Evolutionary conservation across 23 tunicate genomes (phyloP).

Genomic region (Styela plicata): DNA sequence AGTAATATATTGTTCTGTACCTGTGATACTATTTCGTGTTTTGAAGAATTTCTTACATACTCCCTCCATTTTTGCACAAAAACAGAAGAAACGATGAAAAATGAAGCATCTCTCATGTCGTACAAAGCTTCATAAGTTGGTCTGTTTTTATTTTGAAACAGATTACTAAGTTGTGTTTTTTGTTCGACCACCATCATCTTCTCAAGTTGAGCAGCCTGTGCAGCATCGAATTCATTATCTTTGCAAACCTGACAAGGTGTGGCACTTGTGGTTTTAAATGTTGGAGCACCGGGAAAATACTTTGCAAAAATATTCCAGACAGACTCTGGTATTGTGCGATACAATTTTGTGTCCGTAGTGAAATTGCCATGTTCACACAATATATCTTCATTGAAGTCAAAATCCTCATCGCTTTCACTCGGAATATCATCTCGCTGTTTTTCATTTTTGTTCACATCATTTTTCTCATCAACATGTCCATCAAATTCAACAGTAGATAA

Average conservation of each 20-base stretch:
- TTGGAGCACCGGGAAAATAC: constrained; percentile 58
- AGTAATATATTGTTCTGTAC: constrained; percentile 43
- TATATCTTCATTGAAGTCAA: constrained; percentile 49
- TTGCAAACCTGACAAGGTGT: constrained; percentile 36
- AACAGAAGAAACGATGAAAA: constrained; percentile 31
- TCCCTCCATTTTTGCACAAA: constrained; percentile 57
- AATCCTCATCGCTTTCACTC: constrained; percentile 30
- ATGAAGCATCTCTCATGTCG: background rate
- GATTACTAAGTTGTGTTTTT: constrained; percentile 35
- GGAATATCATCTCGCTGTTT: constrained; percentile 16
- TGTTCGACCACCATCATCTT: constrained; percentile 44
- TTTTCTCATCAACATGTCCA: background rate
- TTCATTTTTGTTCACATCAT: background rate
- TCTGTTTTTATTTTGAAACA: constrained; percentile 56
- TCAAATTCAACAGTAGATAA: background rate
- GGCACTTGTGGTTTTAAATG: background rate
- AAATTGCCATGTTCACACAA: constrained; percentile 57
- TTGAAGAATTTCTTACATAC: constrained; percentile 49
- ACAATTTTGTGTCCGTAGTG: constrained; percentile 4
- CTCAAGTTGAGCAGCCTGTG: background rate
- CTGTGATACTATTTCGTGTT: constrained; percentile 30
- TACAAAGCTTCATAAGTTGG: constrained; percentile 19
- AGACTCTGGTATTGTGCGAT: constrained; percentile 38
- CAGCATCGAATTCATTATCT: constrained; percentile 17
- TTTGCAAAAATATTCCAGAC: constrained; percentile 46